Evolutionary conservation across 2,113 vertebrate species (phyloP).

Genomic region (Merops nubicus): DNA sequence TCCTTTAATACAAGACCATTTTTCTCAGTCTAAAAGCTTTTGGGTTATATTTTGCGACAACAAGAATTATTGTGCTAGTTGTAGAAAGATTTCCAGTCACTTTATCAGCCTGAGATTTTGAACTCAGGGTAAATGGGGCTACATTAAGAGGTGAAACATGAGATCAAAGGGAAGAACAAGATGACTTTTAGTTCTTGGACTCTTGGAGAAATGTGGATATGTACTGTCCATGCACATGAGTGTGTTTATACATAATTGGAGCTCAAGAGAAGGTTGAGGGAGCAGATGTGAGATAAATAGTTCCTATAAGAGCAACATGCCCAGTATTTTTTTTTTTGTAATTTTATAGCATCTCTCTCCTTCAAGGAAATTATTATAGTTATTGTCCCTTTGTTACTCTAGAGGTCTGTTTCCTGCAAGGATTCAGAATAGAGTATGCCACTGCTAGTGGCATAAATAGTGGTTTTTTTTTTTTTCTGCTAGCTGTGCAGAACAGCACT

Average conservation of each 20-base stretch:
- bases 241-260: background rate
- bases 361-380: background rate
- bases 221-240: background rate
- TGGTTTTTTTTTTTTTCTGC: constrained; percentile 38
- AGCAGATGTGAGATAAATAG: background rate
- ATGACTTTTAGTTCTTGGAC: background rate
- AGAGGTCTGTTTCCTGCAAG: background rate
- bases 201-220: background rate
- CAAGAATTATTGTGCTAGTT: background rate
- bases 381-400: background rate
- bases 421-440: background rate
- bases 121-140: background rate
- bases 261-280: background rate
- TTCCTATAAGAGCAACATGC: background rate
- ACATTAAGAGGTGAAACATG: background rate
- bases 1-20: background rate
- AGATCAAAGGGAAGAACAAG: background rate
- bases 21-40: background rate
- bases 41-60: background rate
- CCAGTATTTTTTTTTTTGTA: background rate
- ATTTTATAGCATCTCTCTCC: background rate
- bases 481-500: background rate
- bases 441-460: background rate
- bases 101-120: background rate
- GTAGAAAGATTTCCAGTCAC: background rate